Evolutionary conservation across 2,888 invertebrate genomes (phyloP), one percentile per base, ranked within the genome.

Genomic region (Terebella lapidaria): DNA sequence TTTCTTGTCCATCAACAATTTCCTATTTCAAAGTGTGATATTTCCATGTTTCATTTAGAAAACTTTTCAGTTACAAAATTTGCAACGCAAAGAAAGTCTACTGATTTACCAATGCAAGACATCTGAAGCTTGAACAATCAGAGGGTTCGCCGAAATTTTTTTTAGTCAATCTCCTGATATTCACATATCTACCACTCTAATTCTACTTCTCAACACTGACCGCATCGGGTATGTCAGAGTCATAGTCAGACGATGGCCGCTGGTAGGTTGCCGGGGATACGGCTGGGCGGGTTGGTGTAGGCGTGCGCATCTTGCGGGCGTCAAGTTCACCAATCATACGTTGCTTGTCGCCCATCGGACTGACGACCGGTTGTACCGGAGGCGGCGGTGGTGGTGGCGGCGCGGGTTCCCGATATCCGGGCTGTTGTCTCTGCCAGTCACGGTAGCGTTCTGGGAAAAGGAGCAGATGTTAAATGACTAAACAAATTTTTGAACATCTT

Each of bases 381-480:
- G 28, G 42, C 27, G 52, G 57, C 47, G 52, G 58, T 49, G 20
- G 45, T 29, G 35, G 35, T 42, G 25, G 27, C 20, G 54, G n/a
- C 30, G 54, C 20, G 18, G 55, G 30, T 2, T 15, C 26, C 1
- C 27, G 1, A 25, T 49, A 20, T 27, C 27, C 42, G 45, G 47
- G 56, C 54, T 60, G 57, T 47, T 57, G 29, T 10, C 59, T 54
- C 54, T 56, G 56, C 67, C 67, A 67, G 30, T 57, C 65, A 26
- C 55, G 60, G 60, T 63, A 66, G 18, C 64, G 62, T 35, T 66
- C 66, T 65, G 63, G 20, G 25, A 54, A 26, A 35, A n/a, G n/a
- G n/a, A n/a, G n/a, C n/a, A n/a, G n/a, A n/a, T n/a, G n/a, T n/a
- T n/a, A n/a, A n/a, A n/a, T n/a, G n/a, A n/a, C n/a, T n/a, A n/a